Evolutionary conservation across 2,888 invertebrate genomes (phyloP), one percentile per base, ranked within the genome.

Genomic region (Diarsia dahlii): DNA sequence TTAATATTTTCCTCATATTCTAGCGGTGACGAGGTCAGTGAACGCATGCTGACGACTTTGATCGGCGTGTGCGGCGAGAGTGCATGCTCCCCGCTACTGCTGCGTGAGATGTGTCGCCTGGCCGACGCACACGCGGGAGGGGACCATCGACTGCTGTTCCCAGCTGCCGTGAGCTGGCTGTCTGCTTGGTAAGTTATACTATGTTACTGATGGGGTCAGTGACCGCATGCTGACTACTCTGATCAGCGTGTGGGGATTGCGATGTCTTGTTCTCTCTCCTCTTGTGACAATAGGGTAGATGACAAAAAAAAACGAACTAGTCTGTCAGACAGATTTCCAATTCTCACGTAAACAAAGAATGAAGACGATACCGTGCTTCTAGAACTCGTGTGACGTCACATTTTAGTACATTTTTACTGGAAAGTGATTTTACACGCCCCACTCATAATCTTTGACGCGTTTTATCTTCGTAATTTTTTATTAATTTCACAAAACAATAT

Each of bases 81-180:
- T 87, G 95, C 92, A 86, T 97, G 93, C 89, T 95, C 94, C 54
- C 96, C 95, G 75, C 89, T 94, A 65, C 91, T 95, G 74, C 91
- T 96, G 85, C 95, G 94, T 5, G 96, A 97, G 92, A 94, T 96
- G 94, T 95, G 96, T 71, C 95, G 95, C 0, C 91, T 99, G 84
- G 99, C 99, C 0, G 99, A 99, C 93, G 98, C 98, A 34, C 98
- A 98, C 34, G 97, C 97, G 8, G 98, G 98, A 46, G 96, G 97
- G 65, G 99, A 99, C 0, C 99, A 99, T 92, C 95, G 97, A 3
- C 97, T 97, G 46, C 95, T 99, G 28, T 99, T 99, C 93, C 97
- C 98, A 54, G 98, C 99, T 0, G 97, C 98, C 0, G 94, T 97
- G 50, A 97, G 97, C 58, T 99, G 99, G 99, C 97, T 99, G 2